phyloP scores from a whole-genome alignment of 1,140 invertebrate species.

The Trichoplusia ni region DNA sequence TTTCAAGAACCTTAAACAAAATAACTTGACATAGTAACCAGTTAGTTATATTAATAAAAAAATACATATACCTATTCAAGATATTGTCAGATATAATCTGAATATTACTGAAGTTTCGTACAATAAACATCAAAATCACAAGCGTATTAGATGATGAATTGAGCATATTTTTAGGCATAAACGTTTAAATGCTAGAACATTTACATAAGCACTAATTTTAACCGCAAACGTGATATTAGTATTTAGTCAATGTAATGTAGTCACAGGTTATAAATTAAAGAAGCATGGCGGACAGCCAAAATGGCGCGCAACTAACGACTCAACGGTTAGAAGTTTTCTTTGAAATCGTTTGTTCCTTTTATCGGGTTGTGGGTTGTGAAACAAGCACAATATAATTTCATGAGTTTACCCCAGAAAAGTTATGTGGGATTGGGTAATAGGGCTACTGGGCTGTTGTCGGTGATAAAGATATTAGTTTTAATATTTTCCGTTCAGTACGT shows the following conservation, averaged over 20 bases:
- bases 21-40: too few relatives aligned
- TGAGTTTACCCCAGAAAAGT: neutral
- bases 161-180: neutral
- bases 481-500: too few relatives aligned
- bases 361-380: neutral
- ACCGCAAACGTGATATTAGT: conserved; percentile 5
- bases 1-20: too few relatives aligned
- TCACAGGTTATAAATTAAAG: conserved; percentile 7
- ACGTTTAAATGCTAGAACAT: neutral
- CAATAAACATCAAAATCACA: too few relatives aligned
- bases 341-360: conserved; percentile 5
- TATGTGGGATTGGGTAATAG: too few relatives aligned
- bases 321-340: conserved; percentile 3
- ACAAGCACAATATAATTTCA: neutral
- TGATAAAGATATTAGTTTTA: too few relatives aligned
- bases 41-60: too few relatives aligned
- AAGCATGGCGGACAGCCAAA: conserved; percentile 1
- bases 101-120: too few relatives aligned
- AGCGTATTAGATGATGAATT: too few relatives aligned
- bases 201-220: conserved; percentile 22
- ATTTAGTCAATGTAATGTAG: conserved; percentile 23
- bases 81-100: too few relatives aligned
- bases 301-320: neutral
- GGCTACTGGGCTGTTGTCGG: too few relatives aligned
- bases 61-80: too few relatives aligned